Percentiles rank a stretch among this genome's conserved stretches.
These are phyloP conservation scores for Orchesella flavescens DNA, from an alignment of 2,888 invertebrate species.

Conservation along the genomic window DNA sequence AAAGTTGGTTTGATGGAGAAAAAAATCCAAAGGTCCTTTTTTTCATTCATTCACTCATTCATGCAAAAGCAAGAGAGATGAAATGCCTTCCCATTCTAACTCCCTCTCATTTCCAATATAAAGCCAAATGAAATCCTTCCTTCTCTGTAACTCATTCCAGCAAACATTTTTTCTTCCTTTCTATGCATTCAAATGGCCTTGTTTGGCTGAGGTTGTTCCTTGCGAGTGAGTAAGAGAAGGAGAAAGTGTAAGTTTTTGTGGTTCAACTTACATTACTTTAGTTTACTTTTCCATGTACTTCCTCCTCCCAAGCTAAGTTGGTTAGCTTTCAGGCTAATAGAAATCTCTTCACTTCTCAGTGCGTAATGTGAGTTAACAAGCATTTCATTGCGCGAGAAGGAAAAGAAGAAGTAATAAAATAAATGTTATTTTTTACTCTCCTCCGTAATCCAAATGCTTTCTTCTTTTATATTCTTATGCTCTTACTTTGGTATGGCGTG, in stretches of 20 bases:
- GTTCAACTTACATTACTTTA: neutral
- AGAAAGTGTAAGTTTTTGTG: neutral
- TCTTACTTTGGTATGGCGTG: neutral
- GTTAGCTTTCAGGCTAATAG: constrained; percentile 31
- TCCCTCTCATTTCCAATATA: constrained; percentile 22
- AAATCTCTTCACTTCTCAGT: constrained; percentile 17
- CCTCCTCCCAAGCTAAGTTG: neutral
- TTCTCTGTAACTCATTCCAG: constrained; percentile 7
- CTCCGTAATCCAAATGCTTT: no score
- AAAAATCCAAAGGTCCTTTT: neutral
- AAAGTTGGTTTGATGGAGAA: constrained; percentile 8
- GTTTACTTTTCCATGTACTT: neutral
- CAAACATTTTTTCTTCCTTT: constrained; percentile 13
- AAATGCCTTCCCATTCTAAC: constrained; percentile 15
- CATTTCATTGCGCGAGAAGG: constrained; percentile 12
- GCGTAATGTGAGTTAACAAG: constrained; percentile 32
- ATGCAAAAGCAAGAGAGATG: constrained; percentile 17
- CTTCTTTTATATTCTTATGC: neutral
- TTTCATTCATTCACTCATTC: neutral
- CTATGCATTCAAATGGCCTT: constrained; percentile 52
- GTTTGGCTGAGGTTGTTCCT: constrained; percentile 20
- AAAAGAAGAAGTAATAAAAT: neutral
- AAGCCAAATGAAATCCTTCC: neutral
- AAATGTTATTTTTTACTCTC: neutral
- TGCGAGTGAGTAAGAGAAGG: neutral